Evolutionary conservation across 2,888 invertebrate genomes (phyloP).

Genomic region (Ormyrus pomaceus): DNA sequence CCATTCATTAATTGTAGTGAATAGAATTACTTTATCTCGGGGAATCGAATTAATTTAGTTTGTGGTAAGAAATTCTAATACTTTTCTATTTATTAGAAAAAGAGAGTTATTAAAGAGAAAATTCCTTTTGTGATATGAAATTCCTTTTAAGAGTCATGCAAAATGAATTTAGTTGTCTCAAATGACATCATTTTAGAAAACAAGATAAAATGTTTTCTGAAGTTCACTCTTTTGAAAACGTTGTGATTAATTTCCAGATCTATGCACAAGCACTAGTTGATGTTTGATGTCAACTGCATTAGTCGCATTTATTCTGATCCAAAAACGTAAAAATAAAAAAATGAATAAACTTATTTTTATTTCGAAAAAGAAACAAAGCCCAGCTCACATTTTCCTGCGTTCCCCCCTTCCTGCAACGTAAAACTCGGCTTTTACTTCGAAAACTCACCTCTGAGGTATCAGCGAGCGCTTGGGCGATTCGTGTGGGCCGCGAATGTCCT

Average conservation of each 20-base stretch:
- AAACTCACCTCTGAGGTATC: slow-evolving; percentile 71
- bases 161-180: neutral
- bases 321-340: neutral
- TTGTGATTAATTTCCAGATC: neutral
- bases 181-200: neutral
- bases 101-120: neutral
- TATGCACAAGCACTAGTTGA: neutral
- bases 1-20: no score
- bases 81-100: neutral
- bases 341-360: neutral
- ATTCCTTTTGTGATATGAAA: no score
- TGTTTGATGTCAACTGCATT: neutral
- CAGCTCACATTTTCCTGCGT: no score
- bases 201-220: neutral
- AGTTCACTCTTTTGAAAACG: neutral
- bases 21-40: neutral
- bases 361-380: no score
- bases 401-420: no score
- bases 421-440: no score
- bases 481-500: slow-evolving; percentile 71
- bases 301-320: neutral
- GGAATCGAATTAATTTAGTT: neutral
- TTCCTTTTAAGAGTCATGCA: no score
- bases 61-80: no score
- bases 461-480: slow-evolving; percentile 72